Evolutionary conservation across 2,113 vertebrate genomes (phyloP).

Genomic region (Hippocampus abdominalis): DNA sequence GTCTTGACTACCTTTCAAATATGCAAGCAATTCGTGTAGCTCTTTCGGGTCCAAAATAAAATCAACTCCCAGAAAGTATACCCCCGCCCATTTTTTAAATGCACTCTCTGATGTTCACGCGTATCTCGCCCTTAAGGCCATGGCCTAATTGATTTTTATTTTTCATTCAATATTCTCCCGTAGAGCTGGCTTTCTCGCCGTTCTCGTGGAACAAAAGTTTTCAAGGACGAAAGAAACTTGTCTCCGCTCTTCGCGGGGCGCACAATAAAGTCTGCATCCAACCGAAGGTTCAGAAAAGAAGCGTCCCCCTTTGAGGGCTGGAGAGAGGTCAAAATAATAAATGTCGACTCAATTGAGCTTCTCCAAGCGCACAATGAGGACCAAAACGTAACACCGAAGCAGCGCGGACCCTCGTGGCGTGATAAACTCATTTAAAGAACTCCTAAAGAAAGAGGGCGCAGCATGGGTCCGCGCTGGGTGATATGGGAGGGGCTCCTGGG

Average conservation of each 20-base stretch:
- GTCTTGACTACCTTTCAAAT: background rate
- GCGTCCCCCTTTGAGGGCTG: conserved; percentile 73
- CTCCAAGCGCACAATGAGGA: conserved; percentile 72
- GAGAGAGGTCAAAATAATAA: conserved; percentile 88
- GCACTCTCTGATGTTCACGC: conserved; percentile 64
- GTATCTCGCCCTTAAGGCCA: conserved; percentile 65
- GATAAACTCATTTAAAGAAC: conserved; percentile 82
- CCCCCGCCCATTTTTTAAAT: background rate
- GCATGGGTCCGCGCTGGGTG: conserved; percentile 74
- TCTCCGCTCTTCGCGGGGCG: conserved; percentile 62
- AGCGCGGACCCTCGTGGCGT: conserved; percentile 74
- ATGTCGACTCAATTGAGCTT: conserved; percentile 83
- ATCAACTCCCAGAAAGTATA: conserved; percentile 55
- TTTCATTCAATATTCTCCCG: conserved; percentile 73
- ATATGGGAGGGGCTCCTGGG: conserved; percentile 73
- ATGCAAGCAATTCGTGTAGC: background rate
- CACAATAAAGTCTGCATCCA: conserved; percentile 71
- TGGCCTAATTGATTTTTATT: conserved; percentile 82
- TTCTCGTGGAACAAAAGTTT: conserved; percentile 72
- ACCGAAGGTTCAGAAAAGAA: conserved; percentile 77
- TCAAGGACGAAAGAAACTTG: conserved; percentile 52
- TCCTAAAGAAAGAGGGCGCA: conserved; percentile 74
- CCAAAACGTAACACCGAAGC: conserved; percentile 80
- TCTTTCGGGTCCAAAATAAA: conserved; percentile 29
- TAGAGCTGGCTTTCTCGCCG: conserved; percentile 69